Base-by-base conservation (phyloP, 2,797 vertebrate species). In the Artibeus lituratus region DNA sequence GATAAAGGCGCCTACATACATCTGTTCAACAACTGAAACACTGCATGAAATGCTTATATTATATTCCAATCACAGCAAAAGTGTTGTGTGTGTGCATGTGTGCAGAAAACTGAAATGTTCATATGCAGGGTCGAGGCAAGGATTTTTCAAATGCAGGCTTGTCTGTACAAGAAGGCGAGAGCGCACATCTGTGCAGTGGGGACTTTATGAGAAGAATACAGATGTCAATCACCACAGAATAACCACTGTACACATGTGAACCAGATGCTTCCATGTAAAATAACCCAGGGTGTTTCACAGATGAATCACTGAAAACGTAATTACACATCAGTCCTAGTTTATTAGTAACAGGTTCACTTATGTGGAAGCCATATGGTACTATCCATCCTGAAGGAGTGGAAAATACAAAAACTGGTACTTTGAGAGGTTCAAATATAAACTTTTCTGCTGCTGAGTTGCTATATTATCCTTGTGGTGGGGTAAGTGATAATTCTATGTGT, bases 261-360 rank as follows among this genome's bases (percentile, higher is more conserved):
- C 96, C 98, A 98, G 98, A 98, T 97, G 97, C 95, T 97, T 59
- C 87, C 78, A 91, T 91, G 94, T 97, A 96, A 98, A 98, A 98
- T 74, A 98, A 96, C 47, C 72, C 94, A 97, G 87, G 87, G 96
- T 98, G 96, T 96, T 97, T 96, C 80, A 94, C 91, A 98, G 97
- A 98, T 97, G 97, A 93, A 97, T 97, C 95, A 85, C 76, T 96
- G 97, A 97, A 98, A 98, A 96, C 5, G 6, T 88, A 98, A 96
- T 97, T 98, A 98, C 89, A 96, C 94, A 97, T 98, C 93, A 93
- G 94, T 87, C 95, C 93, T 70, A 67, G 51, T 91, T 97, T 97
- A 97, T 89, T 97, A 96, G 90, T 92, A 97, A 94, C 80, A 97
- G 89, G 85, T 88, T 69, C 47, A 53, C 49, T 93, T 97, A 93